Evolutionary conservation across 2,113 vertebrate species (phyloP), one percentile per base, ranked within the genome.

Genomic region (Typhlomys cinereus): DNA sequence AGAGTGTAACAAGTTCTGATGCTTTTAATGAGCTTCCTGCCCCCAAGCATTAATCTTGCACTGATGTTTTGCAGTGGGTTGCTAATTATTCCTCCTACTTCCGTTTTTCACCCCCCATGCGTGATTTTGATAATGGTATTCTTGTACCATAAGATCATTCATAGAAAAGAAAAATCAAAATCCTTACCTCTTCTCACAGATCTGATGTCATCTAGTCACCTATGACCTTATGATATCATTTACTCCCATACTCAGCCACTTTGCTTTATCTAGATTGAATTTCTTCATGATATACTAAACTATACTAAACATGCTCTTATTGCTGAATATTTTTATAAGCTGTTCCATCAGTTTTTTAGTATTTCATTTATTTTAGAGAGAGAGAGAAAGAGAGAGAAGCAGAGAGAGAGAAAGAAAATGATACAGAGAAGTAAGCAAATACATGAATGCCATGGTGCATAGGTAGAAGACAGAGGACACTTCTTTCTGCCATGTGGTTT

Each of bases 301-400:
- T 41, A 29, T 0, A 34, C 3, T 79, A 57, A 46, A 13, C 4
- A 11, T n/a, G 7, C 7, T 70, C 5, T 61, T 5, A 31, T 18
- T 46, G 39, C 15, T 29, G 11, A 8, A 13, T 31, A 52, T 36
- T 74, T 90, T 59, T 4, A 21, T 25, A 13, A 62, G 18, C 29
- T 31, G 2, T 71, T 69, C 39, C 1, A 0, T 7, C 21, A 41
- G 20, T 15, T 15, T n/a, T n/a, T n/a, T n/a, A n/a, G n/a, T n/a
- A n/a, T n/a, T n/a, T n/a, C n/a, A n/a, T n/a, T n/a, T n/a, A n/a
- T n/a, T n/a, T n/a, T n/a, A n/a, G n/a, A n/a, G n/a, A n/a, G n/a
- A n/a, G n/a, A n/a, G n/a, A n/a, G n/a, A n/a, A n/a, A n/a, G n/a
- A n/a, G n/a, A n/a, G n/a, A n/a, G n/a, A n/a, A n/a, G n/a, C n/a